Evolutionary conservation across 2,113 vertebrate species (phyloP).

Genomic region (Lynx canadensis): DNA sequence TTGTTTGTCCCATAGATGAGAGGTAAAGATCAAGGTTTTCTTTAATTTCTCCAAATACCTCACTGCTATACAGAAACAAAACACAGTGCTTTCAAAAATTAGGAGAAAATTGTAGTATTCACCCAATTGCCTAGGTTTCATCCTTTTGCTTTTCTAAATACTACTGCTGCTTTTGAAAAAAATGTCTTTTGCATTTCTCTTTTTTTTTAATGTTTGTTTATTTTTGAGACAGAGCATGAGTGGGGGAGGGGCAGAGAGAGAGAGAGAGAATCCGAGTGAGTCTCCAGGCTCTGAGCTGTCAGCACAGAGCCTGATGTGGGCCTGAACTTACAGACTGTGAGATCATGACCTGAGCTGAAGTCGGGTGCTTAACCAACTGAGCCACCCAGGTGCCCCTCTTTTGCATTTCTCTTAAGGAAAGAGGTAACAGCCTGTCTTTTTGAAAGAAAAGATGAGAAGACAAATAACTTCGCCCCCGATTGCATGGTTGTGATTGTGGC

Average conservation of each 20-base stretch:
- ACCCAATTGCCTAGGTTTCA: constrained; percentile 12
- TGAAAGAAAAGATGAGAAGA: constrained; percentile 61
- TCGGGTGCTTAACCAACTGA: no score
- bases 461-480: constrained; percentile 58
- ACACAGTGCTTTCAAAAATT: not conserved
- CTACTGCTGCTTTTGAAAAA: constrained; percentile 66
- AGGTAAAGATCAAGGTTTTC: not conserved
- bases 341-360: no score
- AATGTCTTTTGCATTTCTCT: constrained; percentile 62
- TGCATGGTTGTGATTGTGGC: constrained; percentile 75
- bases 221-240: no score
- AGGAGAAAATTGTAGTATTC: not conserved
- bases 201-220: not conserved
- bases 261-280: no score
- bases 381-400: not conserved
- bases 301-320: no score
- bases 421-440: constrained; percentile 53
- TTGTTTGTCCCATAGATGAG: not conserved
- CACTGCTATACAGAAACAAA: not conserved
- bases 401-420: constrained; percentile 69
- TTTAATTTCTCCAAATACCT: not conserved
- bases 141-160: not conserved
- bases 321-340: no score
- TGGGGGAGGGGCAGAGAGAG: no score
- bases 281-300: no score